Percentiles rank a stretch among this genome's conserved stretches.
Evolutionary conservation across 2,888 invertebrate genomes (phyloP).

Genomic region (Euspilapteryx auroguttella): DNA sequence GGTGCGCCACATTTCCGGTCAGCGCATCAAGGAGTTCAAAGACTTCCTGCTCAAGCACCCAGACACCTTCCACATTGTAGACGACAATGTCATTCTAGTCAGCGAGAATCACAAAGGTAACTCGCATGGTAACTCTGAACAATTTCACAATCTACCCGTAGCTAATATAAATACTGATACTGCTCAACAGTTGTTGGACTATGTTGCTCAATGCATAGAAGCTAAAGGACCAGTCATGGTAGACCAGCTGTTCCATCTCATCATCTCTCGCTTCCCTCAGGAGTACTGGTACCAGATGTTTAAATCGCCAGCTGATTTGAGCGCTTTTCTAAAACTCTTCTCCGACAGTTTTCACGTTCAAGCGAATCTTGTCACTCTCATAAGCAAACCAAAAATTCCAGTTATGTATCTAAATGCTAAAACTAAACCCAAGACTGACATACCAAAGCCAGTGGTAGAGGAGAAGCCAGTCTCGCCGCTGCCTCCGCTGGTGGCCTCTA

Average conservation of each 20-base stretch:
- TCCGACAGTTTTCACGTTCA: conserved; percentile 95
- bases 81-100: conserved; percentile 81
- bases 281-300: conserved; percentile 85
- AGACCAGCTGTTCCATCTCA: conserved; percentile 83
- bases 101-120: conserved; percentile 69
- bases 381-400: conserved; percentile 74
- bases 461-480: conserved; percentile 34
- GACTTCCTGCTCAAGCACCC: conserved; percentile 86
- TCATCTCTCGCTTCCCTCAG: conserved; percentile 74
- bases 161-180: conserved; percentile 81
- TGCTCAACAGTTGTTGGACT: conserved; percentile 80
- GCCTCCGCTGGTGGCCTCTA: conserved; percentile 31
- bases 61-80: conserved; percentile 83
- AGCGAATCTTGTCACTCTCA: conserved; percentile 84
- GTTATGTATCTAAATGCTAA: conserved; percentile 58
- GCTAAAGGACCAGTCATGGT: conserved; percentile 82
- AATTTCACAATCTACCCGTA: conserved; percentile 70
- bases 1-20: conserved; percentile 93
- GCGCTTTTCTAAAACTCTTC: conserved; percentile 89
- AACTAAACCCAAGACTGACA: conserved; percentile 49
- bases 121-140: conserved; percentile 67
- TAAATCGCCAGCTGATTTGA: conserved; percentile 86
- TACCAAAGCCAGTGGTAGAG: conserved; percentile 48
- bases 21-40: conserved; percentile 91
- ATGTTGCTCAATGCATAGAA: conserved; percentile 80